Evolutionary conservation across 1,140 invertebrate species (phyloP).

Genomic region (Diprion similis): DNA sequence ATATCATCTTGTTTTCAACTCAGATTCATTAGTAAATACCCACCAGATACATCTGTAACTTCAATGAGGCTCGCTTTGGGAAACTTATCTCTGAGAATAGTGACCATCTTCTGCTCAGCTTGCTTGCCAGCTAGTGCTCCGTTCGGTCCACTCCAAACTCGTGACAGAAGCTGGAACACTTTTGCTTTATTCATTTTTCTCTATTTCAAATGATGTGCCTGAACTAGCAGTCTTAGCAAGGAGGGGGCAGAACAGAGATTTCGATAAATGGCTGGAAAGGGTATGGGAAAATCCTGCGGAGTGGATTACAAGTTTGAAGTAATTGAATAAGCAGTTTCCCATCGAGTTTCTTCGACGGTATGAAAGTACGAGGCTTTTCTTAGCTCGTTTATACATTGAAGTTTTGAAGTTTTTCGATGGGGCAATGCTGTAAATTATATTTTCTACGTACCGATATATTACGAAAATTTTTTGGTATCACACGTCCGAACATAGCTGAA

Average conservation of each 20-base stretch:
- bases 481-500: conserved; percentile 43
- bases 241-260: not conserved
- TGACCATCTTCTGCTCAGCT: conserved; percentile 56
- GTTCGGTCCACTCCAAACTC: conserved; percentile 53
- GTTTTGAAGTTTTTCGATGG: not conserved
- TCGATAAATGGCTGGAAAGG: not conserved
- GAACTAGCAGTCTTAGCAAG: not conserved
- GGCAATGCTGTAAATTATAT: not conserved
- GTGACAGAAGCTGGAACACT: conserved; percentile 56
- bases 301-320: not conserved
- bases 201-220: not conserved
- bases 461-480: conserved; percentile 40
- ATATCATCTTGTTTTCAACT: too few species aligned
- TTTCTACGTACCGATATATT: conserved; percentile 45
- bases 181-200: conserved; percentile 50
- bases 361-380: not conserved
- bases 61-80: conserved; percentile 72
- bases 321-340: not conserved
- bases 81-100: conserved; percentile 64
- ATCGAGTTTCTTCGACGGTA: conserved; percentile 18
- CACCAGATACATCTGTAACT: conserved; percentile 76
- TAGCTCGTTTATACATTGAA: not conserved
- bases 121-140: conserved; percentile 49
- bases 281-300: not conserved
- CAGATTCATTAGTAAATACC: not conserved